Conservation (phyloP, 2,113 vertebrate genomes). For the Uropsilus gracilis region DNA sequence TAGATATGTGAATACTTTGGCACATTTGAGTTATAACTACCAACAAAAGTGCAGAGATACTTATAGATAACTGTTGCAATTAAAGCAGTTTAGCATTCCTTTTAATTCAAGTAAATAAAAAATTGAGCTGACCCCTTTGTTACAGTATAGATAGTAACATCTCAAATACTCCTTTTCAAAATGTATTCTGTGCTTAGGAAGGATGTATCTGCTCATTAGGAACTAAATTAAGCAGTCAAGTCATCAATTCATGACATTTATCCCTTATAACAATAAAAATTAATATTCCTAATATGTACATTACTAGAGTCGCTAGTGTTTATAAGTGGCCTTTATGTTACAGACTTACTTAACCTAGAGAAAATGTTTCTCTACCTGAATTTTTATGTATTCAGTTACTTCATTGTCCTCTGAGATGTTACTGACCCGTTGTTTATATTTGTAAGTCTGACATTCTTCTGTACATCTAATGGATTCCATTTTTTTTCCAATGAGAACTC, state of each 20-base stretch:
- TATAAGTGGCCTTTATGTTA: slow-evolving; percentile 42
- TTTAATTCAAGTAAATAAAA: slow-evolving; percentile 75
- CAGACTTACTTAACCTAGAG: slow-evolving; percentile 54
- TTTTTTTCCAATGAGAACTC: slow-evolving; percentile 62
- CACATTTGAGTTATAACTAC: slow-evolving; percentile 80
- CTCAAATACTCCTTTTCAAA: slow-evolving; percentile 41
- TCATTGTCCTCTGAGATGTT: slow-evolving; percentile 62
- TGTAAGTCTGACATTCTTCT: slow-evolving; percentile 72
- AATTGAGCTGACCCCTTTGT: slow-evolving; percentile 75
- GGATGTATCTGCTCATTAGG: slow-evolving; percentile 57
- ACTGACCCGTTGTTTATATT: slow-evolving; percentile 74
- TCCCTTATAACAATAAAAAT: slow-evolving; percentile 4
- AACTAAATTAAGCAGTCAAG: slow-evolving; percentile 66
- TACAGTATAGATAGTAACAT: slow-evolving; percentile 59
- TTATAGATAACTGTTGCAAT: slow-evolving; percentile 79
- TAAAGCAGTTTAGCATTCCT: slow-evolving; percentile 75
- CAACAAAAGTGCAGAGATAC: slow-evolving; percentile 80
- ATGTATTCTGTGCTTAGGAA: slow-evolving; percentile 59
- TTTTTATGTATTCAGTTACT: slow-evolving; percentile 71
- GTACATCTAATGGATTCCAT: slow-evolving; percentile 78
- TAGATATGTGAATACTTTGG: slow-evolving; percentile 78
- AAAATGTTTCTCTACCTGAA: slow-evolving; percentile 74
- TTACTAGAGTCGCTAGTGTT: neutral
- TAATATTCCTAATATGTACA: slow-evolving; percentile 32
- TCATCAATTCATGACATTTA: slow-evolving; percentile 54